A percentile compares a stretch with the other conserved stretches of the same genome.
Conservation (phyloP, 2,888 invertebrate genomes). For the Antheraea yamamai region DNA sequence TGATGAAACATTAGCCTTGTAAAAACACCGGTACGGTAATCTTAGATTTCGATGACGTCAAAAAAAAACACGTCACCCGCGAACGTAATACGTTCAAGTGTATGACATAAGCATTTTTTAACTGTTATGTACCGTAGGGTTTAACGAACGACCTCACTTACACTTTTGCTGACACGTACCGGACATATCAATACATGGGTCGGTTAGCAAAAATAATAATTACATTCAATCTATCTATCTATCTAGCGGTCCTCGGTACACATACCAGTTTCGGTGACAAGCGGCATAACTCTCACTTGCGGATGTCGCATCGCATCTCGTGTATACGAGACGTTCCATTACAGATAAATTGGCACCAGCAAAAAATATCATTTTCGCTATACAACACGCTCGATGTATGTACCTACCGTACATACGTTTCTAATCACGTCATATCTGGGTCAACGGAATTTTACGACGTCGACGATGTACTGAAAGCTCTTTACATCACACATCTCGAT, state of each 20-base stretch:
- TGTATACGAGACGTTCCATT: constrained; percentile 65
- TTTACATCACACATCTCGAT: constrained; percentile 73
- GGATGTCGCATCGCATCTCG: constrained; percentile 72
- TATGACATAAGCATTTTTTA: constrained; percentile 33
- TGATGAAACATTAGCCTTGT: background rate
- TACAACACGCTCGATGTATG: constrained; percentile 47
- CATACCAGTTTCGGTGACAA: constrained; percentile 78
- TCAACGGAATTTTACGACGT: constrained; percentile 77
- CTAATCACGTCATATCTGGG: constrained; percentile 79
- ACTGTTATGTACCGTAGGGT: constrained; percentile 49
- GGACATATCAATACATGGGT: constrained; percentile 62
- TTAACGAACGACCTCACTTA: constrained; percentile 68
- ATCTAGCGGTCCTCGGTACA: constrained; percentile 55
- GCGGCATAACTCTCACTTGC: constrained; percentile 79
- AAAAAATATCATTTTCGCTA: constrained; percentile 77
- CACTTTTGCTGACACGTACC: constrained; percentile 65
- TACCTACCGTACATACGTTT: constrained; percentile 55
- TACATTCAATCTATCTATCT: constrained; percentile 47
- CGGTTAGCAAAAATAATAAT: constrained; percentile 71
- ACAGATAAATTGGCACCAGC: constrained; percentile 72
- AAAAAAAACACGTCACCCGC: constrained; percentile 15
- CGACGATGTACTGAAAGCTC: constrained; percentile 73
- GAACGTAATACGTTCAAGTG: constrained; percentile 16
- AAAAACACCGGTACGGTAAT: constrained; percentile 1
- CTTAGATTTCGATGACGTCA: constrained; percentile 2